phyloP scores from a whole-genome alignment of 2,797 vertebrate genomes.

The Rhinogobio ventralis region DNA sequence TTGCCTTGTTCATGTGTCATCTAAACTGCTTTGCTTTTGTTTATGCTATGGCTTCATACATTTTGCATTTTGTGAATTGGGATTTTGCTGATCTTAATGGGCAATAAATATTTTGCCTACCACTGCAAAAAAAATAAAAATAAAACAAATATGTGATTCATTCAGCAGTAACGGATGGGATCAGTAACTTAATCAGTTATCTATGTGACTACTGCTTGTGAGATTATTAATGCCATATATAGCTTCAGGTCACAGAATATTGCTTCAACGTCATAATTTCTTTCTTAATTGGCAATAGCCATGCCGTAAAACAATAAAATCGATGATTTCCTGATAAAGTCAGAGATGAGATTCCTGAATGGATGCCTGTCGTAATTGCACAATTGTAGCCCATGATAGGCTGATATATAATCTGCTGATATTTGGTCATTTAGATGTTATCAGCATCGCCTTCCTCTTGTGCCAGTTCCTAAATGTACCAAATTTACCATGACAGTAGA shows the following conservation, averaged over 20 bases:
- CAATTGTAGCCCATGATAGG: neutral
- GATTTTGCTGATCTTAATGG: neutral
- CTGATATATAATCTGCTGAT: neutral
- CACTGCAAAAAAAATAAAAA: neutral
- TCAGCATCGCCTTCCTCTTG: neutral
- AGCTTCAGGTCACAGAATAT: conserved; percentile 2
- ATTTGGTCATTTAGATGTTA: neutral
- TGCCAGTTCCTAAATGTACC: neutral
- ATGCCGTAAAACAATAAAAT: conserved; percentile 16
- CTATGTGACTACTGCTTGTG: neutral
- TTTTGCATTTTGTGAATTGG: neutral
- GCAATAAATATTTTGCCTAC: neutral
- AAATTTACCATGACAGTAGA: neutral
- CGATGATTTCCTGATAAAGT: conserved; percentile 19
- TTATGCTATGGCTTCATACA: neutral
- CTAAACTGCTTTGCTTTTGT: neutral
- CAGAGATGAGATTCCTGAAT: conserved; percentile 11
- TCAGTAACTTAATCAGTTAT: neutral
- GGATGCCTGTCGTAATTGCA: neutral
- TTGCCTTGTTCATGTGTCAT: neutral
- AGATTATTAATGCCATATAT: conserved; percentile 3
- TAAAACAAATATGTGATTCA: neutral
- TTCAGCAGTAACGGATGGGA: neutral
- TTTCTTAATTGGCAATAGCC: neutral
- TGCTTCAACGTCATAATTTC: neutral